These are phyloP conservation scores for Drosophila testacea DNA, from an alignment of 2,888 invertebrate genomes.

Conservation along the genomic window DNA sequence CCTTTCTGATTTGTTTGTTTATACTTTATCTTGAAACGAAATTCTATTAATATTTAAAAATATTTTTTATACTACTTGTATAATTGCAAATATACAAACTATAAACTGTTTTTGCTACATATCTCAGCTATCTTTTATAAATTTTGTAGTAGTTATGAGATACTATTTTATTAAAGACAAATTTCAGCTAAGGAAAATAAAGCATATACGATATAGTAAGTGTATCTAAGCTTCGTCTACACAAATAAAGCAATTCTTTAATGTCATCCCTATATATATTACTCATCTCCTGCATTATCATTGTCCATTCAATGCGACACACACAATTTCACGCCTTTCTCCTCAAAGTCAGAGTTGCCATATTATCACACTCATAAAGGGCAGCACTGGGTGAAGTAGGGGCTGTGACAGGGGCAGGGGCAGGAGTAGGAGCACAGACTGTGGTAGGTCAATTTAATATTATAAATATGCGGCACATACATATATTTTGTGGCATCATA, in stretches of 20 bases:
- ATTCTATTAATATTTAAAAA: no score
- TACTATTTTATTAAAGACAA: no score
- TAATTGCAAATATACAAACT: no score
- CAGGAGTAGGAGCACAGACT: not conserved
- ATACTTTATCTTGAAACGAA: no score
- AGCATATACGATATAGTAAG: not conserved
- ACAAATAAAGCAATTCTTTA: not conserved
- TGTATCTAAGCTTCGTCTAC: not conserved
- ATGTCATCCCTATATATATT: conserved; percentile 17
- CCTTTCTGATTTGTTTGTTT: no score
- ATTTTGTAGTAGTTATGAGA: no score
- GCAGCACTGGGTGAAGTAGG: not conserved
- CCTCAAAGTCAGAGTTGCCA: conserved; percentile 29
- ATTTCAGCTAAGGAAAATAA: not conserved
- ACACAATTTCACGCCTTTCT: conserved; percentile 66
- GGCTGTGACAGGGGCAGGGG: not conserved
- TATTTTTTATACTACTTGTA: no score
- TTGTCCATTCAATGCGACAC: conserved; percentile 31
- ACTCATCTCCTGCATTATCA: conserved; percentile 29
- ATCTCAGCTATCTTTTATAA: no score
- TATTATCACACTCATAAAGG: conserved; percentile 68
- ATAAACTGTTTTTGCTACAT: no score
- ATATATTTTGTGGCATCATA: conserved; percentile 80
- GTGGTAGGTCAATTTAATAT: conserved; percentile 73
- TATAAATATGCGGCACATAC: conserved; percentile 71